These are phyloP conservation scores for Trachelus troglodyta DNA, from an alignment of 2,888 invertebrate genomes.

Conservation along the genomic window DNA sequence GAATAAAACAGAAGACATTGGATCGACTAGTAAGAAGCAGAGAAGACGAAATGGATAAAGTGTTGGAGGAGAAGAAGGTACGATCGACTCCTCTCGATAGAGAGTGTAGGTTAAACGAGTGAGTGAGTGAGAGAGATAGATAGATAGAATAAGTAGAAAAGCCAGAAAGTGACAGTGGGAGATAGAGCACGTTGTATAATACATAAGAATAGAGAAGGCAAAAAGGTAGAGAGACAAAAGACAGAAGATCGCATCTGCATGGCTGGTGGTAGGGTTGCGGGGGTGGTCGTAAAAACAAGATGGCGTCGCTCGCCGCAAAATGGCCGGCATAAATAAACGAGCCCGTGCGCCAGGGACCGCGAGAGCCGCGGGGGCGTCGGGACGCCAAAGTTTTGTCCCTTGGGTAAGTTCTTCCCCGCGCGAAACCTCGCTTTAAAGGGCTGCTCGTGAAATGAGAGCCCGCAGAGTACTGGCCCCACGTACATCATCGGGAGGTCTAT, in stretches of 20 bases:
- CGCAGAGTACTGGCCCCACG: background rate
- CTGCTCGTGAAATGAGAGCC: background rate
- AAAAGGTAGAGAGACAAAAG: slow-evolving; percentile 23
- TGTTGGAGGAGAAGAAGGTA: background rate
- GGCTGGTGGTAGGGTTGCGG: slow-evolving; percentile 26
- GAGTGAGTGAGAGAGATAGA: slow-evolving; percentile 8
- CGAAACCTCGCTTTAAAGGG: slow-evolving; percentile 6
- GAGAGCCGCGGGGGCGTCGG: slow-evolving; percentile 16
- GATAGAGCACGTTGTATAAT: background rate
- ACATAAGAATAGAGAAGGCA: slow-evolving; percentile 13
- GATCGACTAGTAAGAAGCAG: background rate
- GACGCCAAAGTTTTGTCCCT: slow-evolving; percentile 34
- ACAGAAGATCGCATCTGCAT: slow-evolving; percentile 47
- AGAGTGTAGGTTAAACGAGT: background rate
- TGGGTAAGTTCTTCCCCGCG: slow-evolving; percentile 11
- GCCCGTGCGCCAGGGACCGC: slow-evolving; percentile 28
- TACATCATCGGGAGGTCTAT: background rate
- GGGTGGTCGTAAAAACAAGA: slow-evolving; percentile 60
- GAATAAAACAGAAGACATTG: slow-evolving; percentile 36
- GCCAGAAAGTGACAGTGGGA: background rate
- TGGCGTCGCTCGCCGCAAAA: slow-evolving; percentile 57
- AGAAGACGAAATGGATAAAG: background rate
- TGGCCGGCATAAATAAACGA: slow-evolving; percentile 60
- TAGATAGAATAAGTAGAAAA: background rate
- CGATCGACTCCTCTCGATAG: background rate